These are phyloP conservation scores for Manduca sexta DNA, from an alignment of 1,140 invertebrate genomes.

Conservation along the genomic window DNA sequence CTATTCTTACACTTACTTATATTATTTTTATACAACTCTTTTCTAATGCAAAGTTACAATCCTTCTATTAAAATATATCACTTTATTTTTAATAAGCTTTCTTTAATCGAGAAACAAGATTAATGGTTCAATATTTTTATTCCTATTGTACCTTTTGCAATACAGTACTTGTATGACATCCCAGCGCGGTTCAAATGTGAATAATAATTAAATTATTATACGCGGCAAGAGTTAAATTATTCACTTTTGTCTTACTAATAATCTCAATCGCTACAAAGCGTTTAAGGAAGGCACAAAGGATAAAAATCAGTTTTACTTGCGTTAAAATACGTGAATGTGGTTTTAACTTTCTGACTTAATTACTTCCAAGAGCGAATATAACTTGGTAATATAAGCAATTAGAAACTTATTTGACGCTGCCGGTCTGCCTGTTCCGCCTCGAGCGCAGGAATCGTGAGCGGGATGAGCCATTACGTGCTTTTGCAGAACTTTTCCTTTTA, in stretches of 20 bases:
- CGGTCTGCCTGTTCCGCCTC: conserved; percentile 65
- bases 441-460: conserved; percentile 65
- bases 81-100: too few relatives aligned
- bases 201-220: too few relatives aligned
- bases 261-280: background rate
- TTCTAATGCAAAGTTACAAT: background rate
- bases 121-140: too few relatives aligned
- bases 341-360: conserved; percentile 67
- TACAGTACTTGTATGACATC: too few relatives aligned
- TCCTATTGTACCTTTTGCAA: too few relatives aligned
- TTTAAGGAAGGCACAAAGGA: too few relatives aligned
- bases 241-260: conserved; percentile 29
- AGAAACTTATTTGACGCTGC: conserved; percentile 72
- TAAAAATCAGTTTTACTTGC: conserved; percentile 37
- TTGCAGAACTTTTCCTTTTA: conserved; percentile 69
- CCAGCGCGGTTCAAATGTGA: too few relatives aligned
- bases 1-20: conserved; percentile 34
- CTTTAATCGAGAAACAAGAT: too few relatives aligned
- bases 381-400: conserved; percentile 73
- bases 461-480: conserved; percentile 72
- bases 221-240: conserved; percentile 43
- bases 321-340: conserved; percentile 60
- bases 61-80: too few relatives aligned
- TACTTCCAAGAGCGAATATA: conserved; percentile 69
- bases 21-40: conserved; percentile 20